Percentiles rank a stretch among this genome's conserved stretches.
phyloP scores from a whole-genome alignment of 37 sponge, comb jelly and placozoan genomes.

The Cliona cf. orientalis region DNA sequence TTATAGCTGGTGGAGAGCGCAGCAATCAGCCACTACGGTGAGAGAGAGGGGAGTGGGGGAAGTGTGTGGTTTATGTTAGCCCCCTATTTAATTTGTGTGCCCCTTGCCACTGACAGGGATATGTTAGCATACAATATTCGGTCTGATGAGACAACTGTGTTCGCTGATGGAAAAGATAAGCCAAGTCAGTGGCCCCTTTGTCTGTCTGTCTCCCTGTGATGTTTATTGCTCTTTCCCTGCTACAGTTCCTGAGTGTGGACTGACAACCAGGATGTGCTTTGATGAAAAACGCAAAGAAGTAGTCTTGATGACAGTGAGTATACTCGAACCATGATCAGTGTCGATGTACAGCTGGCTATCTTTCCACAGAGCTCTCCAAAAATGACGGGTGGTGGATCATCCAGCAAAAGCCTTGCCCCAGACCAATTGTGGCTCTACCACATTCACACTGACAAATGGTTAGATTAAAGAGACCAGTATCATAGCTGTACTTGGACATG shows the following conservation, averaged over 20 bases:
- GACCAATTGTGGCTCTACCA: not conserved
- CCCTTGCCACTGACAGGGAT: conserved; percentile 38
- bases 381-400: not conserved
- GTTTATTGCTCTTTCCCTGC: not conserved
- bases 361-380: not conserved
- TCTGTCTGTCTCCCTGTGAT: not conserved
- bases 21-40: conserved; percentile 43
- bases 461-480: not conserved
- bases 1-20: conserved; percentile 72
- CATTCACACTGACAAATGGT: not conserved
- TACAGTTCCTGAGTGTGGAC: not conserved
- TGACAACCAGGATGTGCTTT: not conserved
- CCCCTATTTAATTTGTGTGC: not conserved
- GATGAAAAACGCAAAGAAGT: not conserved
- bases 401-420: too few species aligned
- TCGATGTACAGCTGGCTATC: not conserved
- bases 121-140: conserved; percentile 52
- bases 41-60: not conserved
- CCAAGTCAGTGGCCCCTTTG: conserved; percentile 1
- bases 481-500: not conserved
- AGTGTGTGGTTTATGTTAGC: not conserved
- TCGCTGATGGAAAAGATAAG: conserved; percentile 31
- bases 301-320: not conserved
- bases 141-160: conserved; percentile 25
- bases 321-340: not conserved